Percentiles rank a stretch among this genome's conserved stretches.
These are phyloP conservation scores for Chamaetylas fuelleborni DNA, from an alignment of 2,113 vertebrate genomes.

Conservation along the genomic window DNA sequence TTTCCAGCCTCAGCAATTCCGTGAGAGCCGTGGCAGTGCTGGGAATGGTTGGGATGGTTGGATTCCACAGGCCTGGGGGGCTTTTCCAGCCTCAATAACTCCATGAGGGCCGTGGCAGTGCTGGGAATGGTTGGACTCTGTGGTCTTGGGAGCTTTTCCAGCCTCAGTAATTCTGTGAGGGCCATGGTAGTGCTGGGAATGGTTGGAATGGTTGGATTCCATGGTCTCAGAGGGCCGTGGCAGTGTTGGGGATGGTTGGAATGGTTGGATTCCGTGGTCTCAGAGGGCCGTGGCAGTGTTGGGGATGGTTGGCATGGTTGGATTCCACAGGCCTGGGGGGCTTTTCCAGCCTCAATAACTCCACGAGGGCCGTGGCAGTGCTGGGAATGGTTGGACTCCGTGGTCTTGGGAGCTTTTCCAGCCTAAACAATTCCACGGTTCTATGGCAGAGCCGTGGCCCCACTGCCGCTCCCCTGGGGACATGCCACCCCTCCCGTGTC, in stretches of 20 bases:
- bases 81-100: neutral
- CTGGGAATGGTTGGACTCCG: neutral
- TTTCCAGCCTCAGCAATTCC: neutral
- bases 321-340: rapidly evolving
- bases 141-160: neutral
- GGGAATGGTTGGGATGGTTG: no score
- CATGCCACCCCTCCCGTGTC: rapidly evolving
- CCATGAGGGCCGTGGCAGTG: rapidly evolving
- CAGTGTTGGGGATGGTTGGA: no score
- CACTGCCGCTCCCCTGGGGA: rapidly evolving
- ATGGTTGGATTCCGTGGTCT: rapidly evolving
- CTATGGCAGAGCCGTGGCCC: neutral
- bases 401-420: neutral
- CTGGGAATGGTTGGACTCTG: rapidly evolving
- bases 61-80: rapidly evolving
- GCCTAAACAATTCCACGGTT: rapidly evolving
- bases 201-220: no score
- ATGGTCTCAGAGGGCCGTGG: neutral
- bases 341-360: rapidly evolving
- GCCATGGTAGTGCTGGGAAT: no score
- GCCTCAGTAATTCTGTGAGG: rapidly evolving
- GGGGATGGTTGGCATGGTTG: neutral
- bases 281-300: neutral
- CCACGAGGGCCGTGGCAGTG: rapidly evolving
- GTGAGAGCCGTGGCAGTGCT: rapidly evolving